Evolutionary conservation across 1,140 invertebrate genomes (phyloP).

Genomic region (Aphis gossypii): DNA sequence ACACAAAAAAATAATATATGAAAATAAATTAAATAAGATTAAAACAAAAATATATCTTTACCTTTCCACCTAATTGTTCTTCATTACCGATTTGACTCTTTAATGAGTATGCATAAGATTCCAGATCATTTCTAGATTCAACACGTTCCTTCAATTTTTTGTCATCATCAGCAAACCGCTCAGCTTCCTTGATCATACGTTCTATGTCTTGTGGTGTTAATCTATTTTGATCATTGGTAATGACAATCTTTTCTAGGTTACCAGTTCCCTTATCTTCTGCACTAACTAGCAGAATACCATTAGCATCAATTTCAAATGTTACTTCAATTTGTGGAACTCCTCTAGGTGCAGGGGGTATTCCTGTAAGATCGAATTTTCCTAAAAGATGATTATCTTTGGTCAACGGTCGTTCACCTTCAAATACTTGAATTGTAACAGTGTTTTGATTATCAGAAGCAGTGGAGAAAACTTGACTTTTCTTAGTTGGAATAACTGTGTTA

Average conservation of each 20-base stretch:
- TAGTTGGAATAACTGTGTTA: slow-evolving; percentile 99
- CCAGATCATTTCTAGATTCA: slow-evolving; percentile 93
- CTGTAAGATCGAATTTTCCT: slow-evolving; percentile 98
- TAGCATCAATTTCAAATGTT: slow-evolving; percentile 99
- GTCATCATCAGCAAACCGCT: slow-evolving; percentile 98
- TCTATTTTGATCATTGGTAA: slow-evolving; percentile 97
- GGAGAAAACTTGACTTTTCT: slow-evolving; percentile 99
- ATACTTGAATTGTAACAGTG: slow-evolving; percentile 96
- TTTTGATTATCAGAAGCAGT: slow-evolving; percentile 99
- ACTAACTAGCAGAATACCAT: slow-evolving; percentile 86
- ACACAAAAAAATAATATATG: slow-evolving; percentile 59
- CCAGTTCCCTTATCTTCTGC: slow-evolving; percentile 99
- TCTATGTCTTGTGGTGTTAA: slow-evolving; percentile 97
- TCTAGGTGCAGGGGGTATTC: slow-evolving; percentile 95
- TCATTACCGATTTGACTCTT: slow-evolving; percentile 98
- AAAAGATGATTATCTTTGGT: slow-evolving; percentile 98
- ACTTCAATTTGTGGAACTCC: slow-evolving; percentile 99
- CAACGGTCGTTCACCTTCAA: slow-evolving; percentile 98
- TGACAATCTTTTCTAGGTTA: slow-evolving; percentile 97
- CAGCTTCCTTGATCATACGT: slow-evolving; percentile 97
- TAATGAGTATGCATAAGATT: slow-evolving; percentile 96
- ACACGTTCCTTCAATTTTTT: slow-evolving; percentile 97
- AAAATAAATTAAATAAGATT: background rate
- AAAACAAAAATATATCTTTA: slow-evolving; percentile 62
- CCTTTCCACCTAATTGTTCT: slow-evolving; percentile 95